Base-by-base conservation (phyloP, 2,797 vertebrate genomes). In the Hippoglossus hippoglossus region DNA sequence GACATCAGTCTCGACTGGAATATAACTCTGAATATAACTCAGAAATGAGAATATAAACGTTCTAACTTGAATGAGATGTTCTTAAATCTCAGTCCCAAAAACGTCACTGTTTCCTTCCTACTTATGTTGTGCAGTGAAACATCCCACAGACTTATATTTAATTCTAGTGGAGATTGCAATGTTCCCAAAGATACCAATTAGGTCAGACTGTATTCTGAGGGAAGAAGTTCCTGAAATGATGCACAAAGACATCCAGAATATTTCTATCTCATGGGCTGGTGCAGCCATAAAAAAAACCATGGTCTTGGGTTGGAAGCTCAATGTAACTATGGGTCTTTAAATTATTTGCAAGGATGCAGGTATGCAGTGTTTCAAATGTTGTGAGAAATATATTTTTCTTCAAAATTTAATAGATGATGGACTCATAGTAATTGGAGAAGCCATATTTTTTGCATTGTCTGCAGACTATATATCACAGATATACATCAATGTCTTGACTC, bases 1-100 rank as follows among this genome's bases (percentile, higher is more conserved):
- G 73, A 72, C 75, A 18, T 3, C 21, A 68, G 67, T 6, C 21
- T 34, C 60, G 75, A 56, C 52, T 53, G 58, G 80, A 82, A 84
- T n/a, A n/a, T n/a, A n/a, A 41, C 9, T 9, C 52, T n/a, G 25
- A 28, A 53, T 21, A 24, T 25, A 34, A 31, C 13, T 16, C 28
- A 31, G n/a, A 18, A 24, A 13, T 13, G 21, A 18, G 63, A 59
- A 47, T 47, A 49, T 54, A 50, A 67, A 55, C 39, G 46, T 49
- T 49, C 21, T 0, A 36, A 39, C 21, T 52, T 36, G 16, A 71
- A 57, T 65, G 11, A 15, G 25, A 64, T 31, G 46, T 67, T 25
- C 3, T 61, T n/a, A 31, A 63, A 36, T 50, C 21, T 50, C 21
- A 24, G 18, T 16, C 25, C 12, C 16, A 25, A 57, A 25, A 52